Evolutionary conservation across 2,888 invertebrate species (phyloP).

Genomic region (Melangyna quadrimaculata): DNA sequence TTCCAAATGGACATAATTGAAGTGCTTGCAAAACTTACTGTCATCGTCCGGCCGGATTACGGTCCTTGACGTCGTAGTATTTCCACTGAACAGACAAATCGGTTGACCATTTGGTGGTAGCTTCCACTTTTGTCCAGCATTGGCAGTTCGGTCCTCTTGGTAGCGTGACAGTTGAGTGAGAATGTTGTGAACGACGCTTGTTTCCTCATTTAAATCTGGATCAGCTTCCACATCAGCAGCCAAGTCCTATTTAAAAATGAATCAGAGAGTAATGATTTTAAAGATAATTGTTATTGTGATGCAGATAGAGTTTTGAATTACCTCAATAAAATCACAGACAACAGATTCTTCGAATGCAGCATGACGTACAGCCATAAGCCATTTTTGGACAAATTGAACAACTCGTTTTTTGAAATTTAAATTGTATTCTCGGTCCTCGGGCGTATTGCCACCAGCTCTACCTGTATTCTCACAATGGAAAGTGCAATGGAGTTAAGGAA

Average conservation of each 20-base stretch:
- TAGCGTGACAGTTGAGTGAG: conserved; percentile 85
- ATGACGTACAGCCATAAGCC: conserved; percentile 87
- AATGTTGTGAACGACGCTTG: conserved; percentile 86
- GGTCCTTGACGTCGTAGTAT: conserved; percentile 82
- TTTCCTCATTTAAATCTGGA: conserved; percentile 85
- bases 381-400: conserved; percentile 89
- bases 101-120: conserved; percentile 87
- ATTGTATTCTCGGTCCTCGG: conserved; percentile 85
- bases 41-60: conserved; percentile 86
- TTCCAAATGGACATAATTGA: conserved; percentile 10
- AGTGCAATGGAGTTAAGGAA: conserved; percentile 82
- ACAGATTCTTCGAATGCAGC: conserved; percentile 89
- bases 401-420: conserved; percentile 88
- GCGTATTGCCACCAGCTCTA: conserved; percentile 79
- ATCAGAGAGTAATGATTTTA: neutral
- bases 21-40: conserved; percentile 81
- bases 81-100: conserved; percentile 85
- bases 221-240: conserved; percentile 87
- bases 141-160: conserved; percentile 83
- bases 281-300: neutral
- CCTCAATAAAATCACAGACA: conserved; percentile 88
- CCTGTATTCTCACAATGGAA: conserved; percentile 82
- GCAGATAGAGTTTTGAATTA: neutral
- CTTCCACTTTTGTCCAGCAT: conserved; percentile 87
- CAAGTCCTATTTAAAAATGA: conserved; percentile 83